Evolutionary conservation across 2,797 vertebrate genomes (phyloP).

Genomic region (Crocidura indochinensis): DNA sequence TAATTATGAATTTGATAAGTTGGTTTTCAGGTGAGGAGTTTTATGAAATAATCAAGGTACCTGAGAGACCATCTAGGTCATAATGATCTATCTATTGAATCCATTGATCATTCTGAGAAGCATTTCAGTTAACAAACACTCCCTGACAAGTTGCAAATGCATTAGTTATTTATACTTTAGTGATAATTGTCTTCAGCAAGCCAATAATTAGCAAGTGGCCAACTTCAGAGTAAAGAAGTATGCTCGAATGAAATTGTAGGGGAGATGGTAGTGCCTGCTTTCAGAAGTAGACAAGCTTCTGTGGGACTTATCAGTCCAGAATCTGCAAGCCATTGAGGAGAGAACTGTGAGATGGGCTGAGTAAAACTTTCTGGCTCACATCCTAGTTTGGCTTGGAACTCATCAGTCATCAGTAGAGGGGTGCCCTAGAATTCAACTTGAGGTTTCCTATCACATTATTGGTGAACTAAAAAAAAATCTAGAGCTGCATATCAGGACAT

Average conservation of each 20-base stretch:
- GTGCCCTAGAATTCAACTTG: not conserved
- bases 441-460: too few species aligned
- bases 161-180: not conserved
- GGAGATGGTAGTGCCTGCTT: not conserved
- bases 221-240: constrained; percentile 42
- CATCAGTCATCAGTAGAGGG: not conserved
- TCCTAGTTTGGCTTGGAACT: not conserved
- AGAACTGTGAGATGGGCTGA: not conserved
- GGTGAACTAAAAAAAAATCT: not conserved
- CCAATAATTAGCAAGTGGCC: not conserved
- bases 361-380: not conserved
- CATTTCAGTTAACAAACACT: constrained; percentile 14
- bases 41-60: constrained; percentile 26
- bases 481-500: not conserved
- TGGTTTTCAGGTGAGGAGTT: not conserved
- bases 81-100: not conserved
- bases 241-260: not conserved
- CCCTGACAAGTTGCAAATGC: constrained; percentile 20
- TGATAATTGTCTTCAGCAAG: constrained; percentile 23
- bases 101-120: not conserved
- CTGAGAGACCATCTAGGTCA: not conserved
- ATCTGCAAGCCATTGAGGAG: not conserved
- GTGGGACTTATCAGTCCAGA: not conserved
- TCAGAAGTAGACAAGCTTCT: not conserved
- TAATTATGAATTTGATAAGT: not conserved